phyloP scores from a whole-genome alignment of 2,888 invertebrate species.

The Tinea trinotella region DNA sequence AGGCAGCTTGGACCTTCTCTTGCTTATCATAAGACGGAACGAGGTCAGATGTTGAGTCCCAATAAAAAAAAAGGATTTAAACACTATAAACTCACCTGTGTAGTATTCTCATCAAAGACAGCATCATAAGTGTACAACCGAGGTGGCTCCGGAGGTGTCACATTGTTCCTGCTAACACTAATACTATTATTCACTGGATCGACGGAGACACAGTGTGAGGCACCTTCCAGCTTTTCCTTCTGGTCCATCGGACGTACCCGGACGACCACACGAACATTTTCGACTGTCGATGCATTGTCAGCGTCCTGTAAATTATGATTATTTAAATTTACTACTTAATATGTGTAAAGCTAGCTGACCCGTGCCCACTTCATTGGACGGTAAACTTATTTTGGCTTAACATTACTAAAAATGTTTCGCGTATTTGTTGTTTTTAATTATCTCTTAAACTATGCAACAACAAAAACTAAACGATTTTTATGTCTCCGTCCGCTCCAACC shows the following conservation, averaged over 20 bases:
- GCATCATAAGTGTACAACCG: conserved; percentile 96
- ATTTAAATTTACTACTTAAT: neutral
- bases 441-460: too few relatives aligned
- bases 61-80: too few relatives aligned
- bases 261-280: conserved; percentile 97
- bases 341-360: too few relatives aligned
- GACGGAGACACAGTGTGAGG: conserved; percentile 82
- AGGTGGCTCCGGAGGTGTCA: conserved; percentile 81
- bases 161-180: conserved; percentile 82
- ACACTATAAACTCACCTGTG: conserved; percentile 83
- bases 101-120: conserved; percentile 89
- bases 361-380: too few relatives aligned
- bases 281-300: conserved; percentile 76
- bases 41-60: too few relatives aligned
- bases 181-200: conserved; percentile 84
- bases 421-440: too few relatives aligned
- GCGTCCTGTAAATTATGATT: conserved; percentile 51
- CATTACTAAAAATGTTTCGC: too few relatives aligned
- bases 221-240: conserved; percentile 82
- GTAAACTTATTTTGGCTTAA: too few relatives aligned
- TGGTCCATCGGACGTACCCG: conserved; percentile 94
- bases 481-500: too few relatives aligned
- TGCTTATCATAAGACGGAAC: too few relatives aligned
- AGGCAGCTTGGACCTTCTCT: too few relatives aligned
- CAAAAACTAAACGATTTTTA: too few relatives aligned